Conservation (phyloP, 1,140 invertebrate species). For the Eciton burchellii region DNA sequence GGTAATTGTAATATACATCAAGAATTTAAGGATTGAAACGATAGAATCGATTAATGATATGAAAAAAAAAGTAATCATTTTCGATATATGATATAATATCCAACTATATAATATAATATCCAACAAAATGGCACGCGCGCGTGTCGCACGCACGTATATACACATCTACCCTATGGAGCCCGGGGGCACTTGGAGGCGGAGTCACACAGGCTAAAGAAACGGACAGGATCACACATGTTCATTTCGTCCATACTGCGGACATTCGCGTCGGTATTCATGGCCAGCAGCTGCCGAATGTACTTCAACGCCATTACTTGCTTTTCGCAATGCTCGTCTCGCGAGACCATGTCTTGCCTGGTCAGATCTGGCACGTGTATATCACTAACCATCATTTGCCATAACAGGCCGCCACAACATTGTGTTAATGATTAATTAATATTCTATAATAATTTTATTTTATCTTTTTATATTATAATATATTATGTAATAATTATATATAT, state of each 20-base stretch:
- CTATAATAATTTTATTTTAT: too few relatives aligned
- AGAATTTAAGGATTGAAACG: conserved; percentile 10
- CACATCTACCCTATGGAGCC: conserved; percentile 72
- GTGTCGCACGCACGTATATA: too few relatives aligned
- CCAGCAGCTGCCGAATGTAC: conserved; percentile 81
- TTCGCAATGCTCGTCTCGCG: conserved; percentile 71
- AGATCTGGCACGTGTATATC: conserved; percentile 63
- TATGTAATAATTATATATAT: too few relatives aligned
- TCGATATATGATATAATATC: conserved; percentile 62
- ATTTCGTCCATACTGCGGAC: conserved; percentile 70
- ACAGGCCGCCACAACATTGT: too few relatives aligned
- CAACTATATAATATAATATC: conserved; percentile 58
- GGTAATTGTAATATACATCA: too few relatives aligned
- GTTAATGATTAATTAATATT: background rate
- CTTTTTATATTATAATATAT: too few relatives aligned
- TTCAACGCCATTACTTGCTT: conserved; percentile 78
- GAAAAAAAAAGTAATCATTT: conserved; percentile 65
- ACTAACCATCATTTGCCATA: background rate
- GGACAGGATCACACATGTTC: conserved; percentile 80
- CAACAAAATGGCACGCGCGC: conserved; percentile 66
- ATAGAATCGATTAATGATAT: conserved; percentile 57
- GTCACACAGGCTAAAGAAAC: conserved; percentile 73
- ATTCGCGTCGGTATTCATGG: conserved; percentile 77
- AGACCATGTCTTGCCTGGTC: conserved; percentile 20
- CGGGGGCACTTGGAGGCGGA: conserved; percentile 42